Percentiles rank a stretch among this genome's conserved stretches.
Conservation (phyloP, 2,888 invertebrate species). For the Rhagonycha lutea region DNA sequence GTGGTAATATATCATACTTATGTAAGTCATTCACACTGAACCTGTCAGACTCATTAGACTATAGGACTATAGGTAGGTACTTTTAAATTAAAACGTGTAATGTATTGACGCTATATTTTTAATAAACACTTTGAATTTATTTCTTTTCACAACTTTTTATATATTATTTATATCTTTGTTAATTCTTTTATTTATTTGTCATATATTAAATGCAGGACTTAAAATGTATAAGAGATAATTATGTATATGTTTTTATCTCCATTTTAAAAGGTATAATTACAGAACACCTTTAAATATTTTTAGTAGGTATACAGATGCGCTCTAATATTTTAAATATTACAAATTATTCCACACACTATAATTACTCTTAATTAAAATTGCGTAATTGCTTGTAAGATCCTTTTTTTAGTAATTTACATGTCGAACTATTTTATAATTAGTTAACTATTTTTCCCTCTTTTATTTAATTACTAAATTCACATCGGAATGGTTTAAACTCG, state of each 20-base stretch:
- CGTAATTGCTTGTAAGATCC: neutral
- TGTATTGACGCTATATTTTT: slow-evolving; percentile 8
- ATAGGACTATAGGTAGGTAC: slow-evolving; percentile 2
- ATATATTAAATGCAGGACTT: neutral
- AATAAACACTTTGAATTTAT: slow-evolving; percentile 11
- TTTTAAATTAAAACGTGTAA: slow-evolving; percentile 12
- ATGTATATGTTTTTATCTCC: neutral
- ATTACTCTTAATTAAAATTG: neutral
- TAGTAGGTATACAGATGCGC: neutral
- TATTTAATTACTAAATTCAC: neutral
- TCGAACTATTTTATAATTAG: neutral
- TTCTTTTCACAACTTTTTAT: slow-evolving; percentile 6
- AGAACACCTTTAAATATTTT: neutral
- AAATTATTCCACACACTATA: neutral
- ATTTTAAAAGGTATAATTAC: neutral
- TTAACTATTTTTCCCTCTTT: neutral
- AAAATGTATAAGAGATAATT: neutral
- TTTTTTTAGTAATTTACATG: neutral
- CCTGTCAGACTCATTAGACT: slow-evolving; percentile 12
- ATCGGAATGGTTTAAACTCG: neutral
- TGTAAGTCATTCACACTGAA: slow-evolving; percentile 12
- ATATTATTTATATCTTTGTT: slow-evolving; percentile 1
- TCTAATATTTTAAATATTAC: neutral
- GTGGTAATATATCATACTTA: slow-evolving; percentile 14
- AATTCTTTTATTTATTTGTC: slow-evolving; percentile 1